These are phyloP conservation scores for Anoplolepis gracilipes DNA, from an alignment of 1,140 invertebrate genomes.

Conservation along the genomic window DNA sequence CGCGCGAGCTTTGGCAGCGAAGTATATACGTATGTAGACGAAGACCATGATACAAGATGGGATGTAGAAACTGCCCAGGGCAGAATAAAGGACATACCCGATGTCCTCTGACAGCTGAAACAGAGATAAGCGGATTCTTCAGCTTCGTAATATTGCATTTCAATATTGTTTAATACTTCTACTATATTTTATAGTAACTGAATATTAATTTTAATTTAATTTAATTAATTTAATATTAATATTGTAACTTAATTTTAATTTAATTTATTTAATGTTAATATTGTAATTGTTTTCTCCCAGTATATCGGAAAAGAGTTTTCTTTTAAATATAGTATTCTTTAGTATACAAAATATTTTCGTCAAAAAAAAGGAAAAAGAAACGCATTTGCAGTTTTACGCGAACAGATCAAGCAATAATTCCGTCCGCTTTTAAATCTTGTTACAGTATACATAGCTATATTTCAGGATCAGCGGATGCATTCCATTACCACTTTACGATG, in stretches of 20 bases:
- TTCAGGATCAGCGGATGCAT: conserved; percentile 3
- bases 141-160: neutral
- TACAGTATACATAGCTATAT: neutral
- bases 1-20: conserved; percentile 96
- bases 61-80: conserved; percentile 99
- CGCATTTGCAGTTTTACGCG: neutral
- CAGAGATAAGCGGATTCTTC: conserved; percentile 76
- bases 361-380: neutral
- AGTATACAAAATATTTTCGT: neutral
- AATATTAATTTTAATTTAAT: conserved; percentile 19
- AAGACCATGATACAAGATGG: conserved; percentile 99
- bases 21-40: conserved; percentile 99
- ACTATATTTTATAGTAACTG: neutral
- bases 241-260: neutral
- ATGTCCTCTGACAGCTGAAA: conserved; percentile 96
- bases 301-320: neutral
- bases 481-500: conserved; percentile 18
- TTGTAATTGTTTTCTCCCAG: neutral
- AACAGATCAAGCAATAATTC: neutral
- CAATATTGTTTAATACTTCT: neutral
- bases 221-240: too few species aligned
- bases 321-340: neutral
- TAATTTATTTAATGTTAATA: neutral
- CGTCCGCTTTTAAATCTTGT: neutral
- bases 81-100: conserved; percentile 99